phyloP scores from a whole-genome alignment of 2,797 vertebrate genomes.

The Adrianichthys oophorus region DNA sequence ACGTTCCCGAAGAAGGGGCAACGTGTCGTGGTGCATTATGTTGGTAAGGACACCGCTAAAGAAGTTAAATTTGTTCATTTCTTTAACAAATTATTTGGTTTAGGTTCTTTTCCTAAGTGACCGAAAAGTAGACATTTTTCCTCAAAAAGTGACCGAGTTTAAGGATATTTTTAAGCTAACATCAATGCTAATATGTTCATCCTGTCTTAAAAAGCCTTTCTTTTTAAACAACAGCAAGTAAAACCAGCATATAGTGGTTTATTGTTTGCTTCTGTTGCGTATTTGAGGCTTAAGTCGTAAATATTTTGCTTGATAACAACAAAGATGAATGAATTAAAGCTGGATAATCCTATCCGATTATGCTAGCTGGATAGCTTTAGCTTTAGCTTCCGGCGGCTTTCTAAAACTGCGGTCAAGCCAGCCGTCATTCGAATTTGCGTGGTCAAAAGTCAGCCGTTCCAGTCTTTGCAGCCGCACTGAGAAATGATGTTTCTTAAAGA shows the following conservation, averaged over 20 bases:
- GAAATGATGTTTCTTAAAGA: no score
- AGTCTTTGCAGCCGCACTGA: no score
- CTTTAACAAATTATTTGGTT: no score
- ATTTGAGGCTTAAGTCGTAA: no score
- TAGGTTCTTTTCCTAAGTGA: background rate
- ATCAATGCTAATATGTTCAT: constrained; percentile 15
- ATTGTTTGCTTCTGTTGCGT: background rate
- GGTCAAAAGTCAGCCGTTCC: no score
- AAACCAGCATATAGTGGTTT: background rate
- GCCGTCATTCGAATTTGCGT: no score
- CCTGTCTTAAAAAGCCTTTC: background rate
- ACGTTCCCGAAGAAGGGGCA: constrained; percentile 92
- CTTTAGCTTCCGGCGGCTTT: background rate
- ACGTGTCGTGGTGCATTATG: constrained; percentile 90
- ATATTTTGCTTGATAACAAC: no score
- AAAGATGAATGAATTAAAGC: no score
- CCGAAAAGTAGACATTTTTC: background rate
- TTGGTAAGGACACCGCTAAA: constrained; percentile 79
- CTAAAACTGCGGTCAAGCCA: background rate
- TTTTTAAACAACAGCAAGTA: background rate
- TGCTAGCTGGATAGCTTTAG: no score
- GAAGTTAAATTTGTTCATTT: background rate
- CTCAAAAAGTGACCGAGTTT: background rate
- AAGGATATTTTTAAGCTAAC: constrained; percentile 22
- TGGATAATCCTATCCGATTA: no score